phyloP scores from a whole-genome alignment of 2,113 vertebrate genomes.

The Sclerurus mexicanus region DNA sequence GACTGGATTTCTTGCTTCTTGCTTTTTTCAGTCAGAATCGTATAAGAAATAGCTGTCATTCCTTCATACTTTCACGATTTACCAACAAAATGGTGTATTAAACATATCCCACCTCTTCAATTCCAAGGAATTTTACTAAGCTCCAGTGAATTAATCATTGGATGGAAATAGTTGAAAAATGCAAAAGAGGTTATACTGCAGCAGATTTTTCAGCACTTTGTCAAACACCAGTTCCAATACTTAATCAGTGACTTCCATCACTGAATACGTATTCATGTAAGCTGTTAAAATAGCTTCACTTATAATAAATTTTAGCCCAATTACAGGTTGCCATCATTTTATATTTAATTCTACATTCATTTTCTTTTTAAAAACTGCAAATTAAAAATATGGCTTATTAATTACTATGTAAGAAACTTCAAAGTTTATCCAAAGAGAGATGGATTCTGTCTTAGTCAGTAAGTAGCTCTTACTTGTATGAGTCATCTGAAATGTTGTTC shows the following conservation, averaged over 20 bases:
- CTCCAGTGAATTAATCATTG: not conserved
- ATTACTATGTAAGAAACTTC: not conserved
- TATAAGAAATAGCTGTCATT: not conserved
- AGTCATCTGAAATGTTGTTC: constrained; percentile 9
- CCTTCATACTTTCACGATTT: not conserved
- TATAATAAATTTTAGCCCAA: not conserved
- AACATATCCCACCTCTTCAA: not conserved
- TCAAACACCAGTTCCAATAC: not conserved
- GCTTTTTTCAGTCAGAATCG: not conserved
- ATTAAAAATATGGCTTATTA: not conserved
- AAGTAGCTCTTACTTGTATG: not conserved
- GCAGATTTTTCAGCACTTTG: not conserved
- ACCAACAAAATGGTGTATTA: not conserved
- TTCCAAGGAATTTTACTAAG: not conserved
- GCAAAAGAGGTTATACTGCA: not conserved
- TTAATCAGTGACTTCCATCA: not conserved
- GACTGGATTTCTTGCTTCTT: not conserved
- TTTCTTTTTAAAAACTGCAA: not conserved
- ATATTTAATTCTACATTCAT: not conserved
- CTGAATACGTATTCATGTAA: not conserved
- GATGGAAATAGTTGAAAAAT: not conserved
- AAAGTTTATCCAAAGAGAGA: not conserved
- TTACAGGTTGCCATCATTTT: not conserved
- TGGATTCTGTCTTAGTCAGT: not conserved
- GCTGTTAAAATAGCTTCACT: not conserved